phyloP scores from a whole-genome alignment of 2,797 vertebrate species.

The Silurus lanzhouensis region DNA sequence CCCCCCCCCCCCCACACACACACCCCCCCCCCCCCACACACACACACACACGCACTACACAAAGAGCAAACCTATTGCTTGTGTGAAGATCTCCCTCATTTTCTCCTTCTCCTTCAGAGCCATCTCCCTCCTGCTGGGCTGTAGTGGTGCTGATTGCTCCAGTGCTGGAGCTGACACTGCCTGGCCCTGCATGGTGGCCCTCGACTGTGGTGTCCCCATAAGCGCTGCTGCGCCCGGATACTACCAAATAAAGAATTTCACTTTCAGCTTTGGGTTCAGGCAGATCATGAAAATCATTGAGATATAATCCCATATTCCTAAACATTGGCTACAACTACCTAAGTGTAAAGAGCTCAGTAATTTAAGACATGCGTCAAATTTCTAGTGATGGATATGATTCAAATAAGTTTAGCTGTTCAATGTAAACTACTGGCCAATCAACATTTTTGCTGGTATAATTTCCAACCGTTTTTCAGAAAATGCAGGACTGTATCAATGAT shows the following conservation, averaged over 20 bases:
- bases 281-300: not conserved
- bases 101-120: slow-evolving; percentile 93
- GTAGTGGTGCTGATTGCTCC: slow-evolving; percentile 96
- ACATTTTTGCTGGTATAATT: not conserved
- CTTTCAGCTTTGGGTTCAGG: not conserved
- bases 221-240: slow-evolving; percentile 95
- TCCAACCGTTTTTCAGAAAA: not conserved
- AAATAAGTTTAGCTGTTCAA: not conserved
- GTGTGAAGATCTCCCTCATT: slow-evolving; percentile 91
- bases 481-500: not conserved
- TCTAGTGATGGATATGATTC: not conserved
- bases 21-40: too few species aligned
- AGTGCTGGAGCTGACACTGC: slow-evolving; percentile 96
- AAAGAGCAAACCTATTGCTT: slow-evolving; percentile 86
- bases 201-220: slow-evolving; percentile 92
- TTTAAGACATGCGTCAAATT: not conserved
- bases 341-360: not conserved
- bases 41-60: too few species aligned
- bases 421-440: not conserved
- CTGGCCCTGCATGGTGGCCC: slow-evolving; percentile 91
- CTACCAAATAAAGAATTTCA: slow-evolving; percentile 64
- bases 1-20: too few species aligned
- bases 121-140: slow-evolving; percentile 96
- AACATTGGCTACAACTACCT: not conserved
- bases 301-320: not conserved